Evolutionary conservation across 2,888 invertebrate genomes (phyloP), one percentile per base, ranked within the genome.

Genomic region (Lochmaea crataegi): DNA sequence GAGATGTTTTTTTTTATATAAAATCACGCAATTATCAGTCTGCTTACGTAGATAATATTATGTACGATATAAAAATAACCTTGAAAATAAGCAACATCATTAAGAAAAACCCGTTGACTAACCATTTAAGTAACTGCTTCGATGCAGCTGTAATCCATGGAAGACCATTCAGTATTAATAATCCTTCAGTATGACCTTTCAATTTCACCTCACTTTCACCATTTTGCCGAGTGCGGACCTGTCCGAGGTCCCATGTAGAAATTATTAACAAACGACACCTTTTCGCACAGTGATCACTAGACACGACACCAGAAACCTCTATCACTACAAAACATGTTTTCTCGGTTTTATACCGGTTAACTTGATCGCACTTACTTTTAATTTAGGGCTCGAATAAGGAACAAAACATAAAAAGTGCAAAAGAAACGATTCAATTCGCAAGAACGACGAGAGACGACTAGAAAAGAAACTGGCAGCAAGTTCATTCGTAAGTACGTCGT

Each of bases 401-500:
- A 64, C 64, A 65, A 32, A 68, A 65, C 32, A 68, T 22, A 71
- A 72, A 71, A 72, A 65, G 45, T 45, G 64, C 48, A 72, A 68
- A 68, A 74, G 48, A 73, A 69, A 75, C 75, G 75, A 26, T 73
- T 73, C 65, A 75, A 74, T 76, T 70, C 61, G 68, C 71, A 64
- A 70, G 69, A 72, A 76, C 67, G 64, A 56, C 71, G 73, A 73
- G 75, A 74, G 68, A 68, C 68, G 68, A 74, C 74, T 71, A 74
- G 74, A 68, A 71, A 71, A 74, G 68, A 71, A 67, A 70, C 74
- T 71, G 68, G 58, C 63, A 68, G 57, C 67, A 65, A 68, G 74
- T 70, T 57, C n/a, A n/a, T n/a, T n/a, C 45, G 64, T 64, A 61
- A 64, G 45, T 57, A 70, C 63, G 57, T 38, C 41, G 38, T 18